Base-by-base conservation (phyloP, 2,113 vertebrate genomes). In the Axis porcinus region DNA sequence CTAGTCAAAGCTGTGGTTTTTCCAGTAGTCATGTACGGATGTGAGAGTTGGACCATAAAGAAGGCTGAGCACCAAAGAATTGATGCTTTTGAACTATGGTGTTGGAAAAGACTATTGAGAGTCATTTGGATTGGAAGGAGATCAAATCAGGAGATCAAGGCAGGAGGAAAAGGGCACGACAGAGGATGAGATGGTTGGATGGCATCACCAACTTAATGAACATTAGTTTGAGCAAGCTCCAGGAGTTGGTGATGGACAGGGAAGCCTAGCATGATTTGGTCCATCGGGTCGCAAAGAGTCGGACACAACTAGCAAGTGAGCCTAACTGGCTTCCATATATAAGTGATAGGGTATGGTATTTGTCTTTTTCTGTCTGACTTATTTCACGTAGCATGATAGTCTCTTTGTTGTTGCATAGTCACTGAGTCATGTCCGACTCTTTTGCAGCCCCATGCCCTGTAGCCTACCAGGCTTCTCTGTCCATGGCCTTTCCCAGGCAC, bases 11-110 rank as follows among this genome's bases (percentile, higher is more conserved):
- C 30, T 33, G 14, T 64, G 2, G 60, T 64, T 64, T 64, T 64
- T 33, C 60, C 30, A 3, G 14, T 64, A 4, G 28, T 33, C 28
- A 16, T 33, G 28, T 62, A 62, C 0, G 0, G 3, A 64, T 64
- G 60, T 64, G 30, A 64, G 30, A 62, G 60, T 62, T 33, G 60
- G 30, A 33, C 6, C 33, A 1, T 16, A 16, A 62, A 33, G 60
- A 33, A 62, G 16, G 14, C 30, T 64, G 60, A 64, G 30, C 15
- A 7, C 30, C 30, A 16, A 64, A 64, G 60, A 64, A 4, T 33
- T 33, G 60, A 64, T 64, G 60, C 14, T 64, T 64, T 64, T 64
- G 60, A 33, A 64, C 6, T 64, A 6, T 64, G 60, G 30, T 4
- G 60, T 64, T 33, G 58, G 27, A 60, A 28, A 60, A 30, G 12